Conservation (phyloP, 2,888 invertebrate species). For the Trichogramma evanescens region DNA sequence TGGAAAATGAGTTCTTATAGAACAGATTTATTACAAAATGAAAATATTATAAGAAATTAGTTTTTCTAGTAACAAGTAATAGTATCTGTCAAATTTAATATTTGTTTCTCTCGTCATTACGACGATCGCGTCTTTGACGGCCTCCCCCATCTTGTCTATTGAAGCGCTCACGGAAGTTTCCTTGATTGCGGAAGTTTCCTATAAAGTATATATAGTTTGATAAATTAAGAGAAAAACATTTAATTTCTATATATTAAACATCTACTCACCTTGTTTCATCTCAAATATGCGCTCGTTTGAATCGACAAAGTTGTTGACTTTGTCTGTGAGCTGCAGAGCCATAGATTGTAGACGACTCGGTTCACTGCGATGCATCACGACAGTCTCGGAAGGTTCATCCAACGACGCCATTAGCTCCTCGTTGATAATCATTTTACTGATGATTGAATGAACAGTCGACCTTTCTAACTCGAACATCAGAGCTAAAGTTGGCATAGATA, state of each 20-base stretch:
- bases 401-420: conserved; percentile 94
- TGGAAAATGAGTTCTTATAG: too few relatives aligned
- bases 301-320: conserved; percentile 87
- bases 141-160: too few relatives aligned
- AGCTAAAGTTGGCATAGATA: conserved; percentile 84
- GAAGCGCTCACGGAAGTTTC: conserved; percentile 47
- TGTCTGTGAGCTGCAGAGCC: conserved; percentile 92
- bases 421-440: conserved; percentile 99
- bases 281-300: conserved; percentile 96
- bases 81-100: too few relatives aligned
- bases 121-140: conserved; percentile 41
- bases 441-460: conserved; percentile 82
- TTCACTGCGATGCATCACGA: conserved; percentile 97
- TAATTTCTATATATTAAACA: background rate
- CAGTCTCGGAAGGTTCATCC: conserved; percentile 95
- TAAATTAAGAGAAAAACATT: background rate
- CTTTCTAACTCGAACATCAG: conserved; percentile 92
- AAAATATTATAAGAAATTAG: too few relatives aligned
- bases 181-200: conserved; percentile 69
- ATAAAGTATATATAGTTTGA: conserved; percentile 17
- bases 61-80: too few relatives aligned
- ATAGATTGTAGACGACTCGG: conserved; percentile 94
- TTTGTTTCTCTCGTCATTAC: conserved; percentile 46
- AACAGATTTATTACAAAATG: too few relatives aligned
- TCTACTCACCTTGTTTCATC: conserved; percentile 67